Conservation (phyloP, 2,797 vertebrate genomes). For the Sebastes cheni region DNA sequence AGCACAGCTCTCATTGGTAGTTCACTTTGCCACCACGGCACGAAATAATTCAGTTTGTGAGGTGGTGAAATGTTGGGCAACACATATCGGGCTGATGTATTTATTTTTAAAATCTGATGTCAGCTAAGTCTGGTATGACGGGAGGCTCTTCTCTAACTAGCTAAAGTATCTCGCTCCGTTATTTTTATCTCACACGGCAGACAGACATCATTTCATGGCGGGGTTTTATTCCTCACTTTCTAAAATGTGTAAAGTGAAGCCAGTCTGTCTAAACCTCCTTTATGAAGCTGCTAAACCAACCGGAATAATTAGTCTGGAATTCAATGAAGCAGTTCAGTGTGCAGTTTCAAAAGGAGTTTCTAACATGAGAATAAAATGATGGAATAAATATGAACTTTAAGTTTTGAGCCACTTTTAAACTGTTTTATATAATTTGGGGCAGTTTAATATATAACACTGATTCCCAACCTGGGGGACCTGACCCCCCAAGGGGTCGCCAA, state of each 20-base stretch:
- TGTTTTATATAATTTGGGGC: not conserved
- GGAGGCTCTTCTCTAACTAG: not conserved
- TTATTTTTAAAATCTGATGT: not conserved
- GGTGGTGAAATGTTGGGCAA: not conserved
- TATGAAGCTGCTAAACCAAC: not conserved
- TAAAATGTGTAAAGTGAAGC: not conserved
- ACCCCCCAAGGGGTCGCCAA: too few species aligned
- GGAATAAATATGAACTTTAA: not conserved
- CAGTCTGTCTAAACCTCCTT: not conserved
- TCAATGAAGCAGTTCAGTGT: not conserved
- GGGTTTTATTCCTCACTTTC: not conserved
- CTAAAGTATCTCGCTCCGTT: too few species aligned
- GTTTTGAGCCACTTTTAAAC: not conserved
- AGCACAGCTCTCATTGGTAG: slow-evolving; percentile 1
- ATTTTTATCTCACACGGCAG: not conserved
- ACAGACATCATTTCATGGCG: not conserved
- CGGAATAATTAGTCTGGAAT: not conserved
- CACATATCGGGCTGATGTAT: too few species aligned
- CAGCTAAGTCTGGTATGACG: not conserved
- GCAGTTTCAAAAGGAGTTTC: not conserved
- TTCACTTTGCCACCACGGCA: slow-evolving; percentile 6
- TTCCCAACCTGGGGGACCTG: too few species aligned
- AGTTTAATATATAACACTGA: not conserved
- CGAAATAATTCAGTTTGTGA: not conserved
- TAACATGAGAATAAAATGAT: not conserved